phyloP scores from a whole-genome alignment of 2,797 vertebrate genomes.

The Gobionotothen gibberifrons region DNA sequence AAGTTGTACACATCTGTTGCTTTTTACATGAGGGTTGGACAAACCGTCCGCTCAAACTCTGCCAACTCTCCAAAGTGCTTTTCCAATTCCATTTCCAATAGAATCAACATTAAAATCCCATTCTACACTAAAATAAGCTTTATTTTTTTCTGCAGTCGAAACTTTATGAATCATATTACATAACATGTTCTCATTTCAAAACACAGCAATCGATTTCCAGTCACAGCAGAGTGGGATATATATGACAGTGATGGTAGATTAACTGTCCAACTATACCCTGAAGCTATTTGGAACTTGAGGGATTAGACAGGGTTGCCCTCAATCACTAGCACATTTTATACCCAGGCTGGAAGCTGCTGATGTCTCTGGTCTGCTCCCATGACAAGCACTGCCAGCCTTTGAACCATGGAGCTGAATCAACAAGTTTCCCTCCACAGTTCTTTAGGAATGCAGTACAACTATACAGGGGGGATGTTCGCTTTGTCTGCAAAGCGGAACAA shows the following conservation, averaged over 20 bases:
- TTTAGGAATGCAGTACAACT: constrained; percentile 55
- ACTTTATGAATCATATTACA: constrained; percentile 43
- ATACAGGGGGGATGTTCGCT: constrained; percentile 29
- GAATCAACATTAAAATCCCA: constrained; percentile 29
- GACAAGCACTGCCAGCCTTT: constrained; percentile 45
- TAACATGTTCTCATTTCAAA: constrained; percentile 37
- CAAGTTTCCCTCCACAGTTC: constrained; percentile 49
- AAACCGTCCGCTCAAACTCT: constrained; percentile 49
- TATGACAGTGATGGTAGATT: constrained; percentile 47
- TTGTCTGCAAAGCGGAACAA: constrained; percentile 42
- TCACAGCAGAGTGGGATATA: constrained; percentile 50
- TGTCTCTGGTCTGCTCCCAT: constrained; percentile 38
- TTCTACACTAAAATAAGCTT: constrained; percentile 40
- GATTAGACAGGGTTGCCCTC: constrained; percentile 37
- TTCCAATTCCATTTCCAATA: constrained; percentile 8
- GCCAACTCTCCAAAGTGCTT: constrained; percentile 41
- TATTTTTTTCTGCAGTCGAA: constrained; percentile 25
- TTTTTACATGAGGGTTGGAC: constrained; percentile 69
- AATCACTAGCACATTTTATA: constrained; percentile 30
- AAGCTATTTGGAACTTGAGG: constrained; percentile 37
- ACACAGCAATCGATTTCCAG: constrained; percentile 35
- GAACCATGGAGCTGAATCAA: constrained; percentile 52
- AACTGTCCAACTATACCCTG: constrained; percentile 41
- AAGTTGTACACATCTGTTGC: constrained; percentile 72
- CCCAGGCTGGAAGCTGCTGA: constrained; percentile 39